Base-by-base conservation (phyloP, 92 coral and sea anemone genomes). In the Epizoanthus scotinus region DNA sequence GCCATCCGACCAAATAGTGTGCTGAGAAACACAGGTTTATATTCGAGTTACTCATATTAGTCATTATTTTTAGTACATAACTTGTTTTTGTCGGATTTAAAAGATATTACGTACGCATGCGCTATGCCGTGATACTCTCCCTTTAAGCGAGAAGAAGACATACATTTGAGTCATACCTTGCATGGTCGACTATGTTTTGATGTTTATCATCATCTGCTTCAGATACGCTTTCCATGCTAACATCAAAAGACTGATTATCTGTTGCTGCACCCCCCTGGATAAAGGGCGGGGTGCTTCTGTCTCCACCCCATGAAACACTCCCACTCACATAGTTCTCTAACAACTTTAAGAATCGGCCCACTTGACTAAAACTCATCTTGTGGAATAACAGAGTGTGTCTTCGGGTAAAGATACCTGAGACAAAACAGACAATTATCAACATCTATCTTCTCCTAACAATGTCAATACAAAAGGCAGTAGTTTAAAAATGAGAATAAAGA, bases 331-430 rank as follows among this genome's bases (percentile, higher is more conserved):
- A 95, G 0, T 64, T 73, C 78, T 89, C 72, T 31, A 95, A 65
- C 49, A 87, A 58, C n/a, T 79, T 88, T 10, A 86, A 84, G 73
- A 93, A 95, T 69, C 89, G 96, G 26, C 93, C 82, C 21, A 93
- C 90, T 81, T 95, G 99, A 54, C 93, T 92, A 75, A 95, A 95
- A 7, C 90, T 89, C 99, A 95, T 95, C 85, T 89, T 93, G 24
- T 95, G 90, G 66, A 93, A 95, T 83, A 94, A 81, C 21, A 95
- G 87, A 13, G 75, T 70, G 92, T 93, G 90, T 67, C 91, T 88
- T 77, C 99, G 85, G 20, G 90, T 91, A 84, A 95, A 95, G 22
- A 95, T 74, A 54, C 99, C 99, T 95, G 47, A 31, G 21, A 58
- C 26, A 57, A 21, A 64, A 7, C n/a, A n/a, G n/a, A n/a, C n/a